Percentiles rank a stretch among this genome's conserved stretches.
Evolutionary conservation across 2,113 vertebrate species (phyloP).

Genomic region (Rousettus leschenaultii): DNA sequence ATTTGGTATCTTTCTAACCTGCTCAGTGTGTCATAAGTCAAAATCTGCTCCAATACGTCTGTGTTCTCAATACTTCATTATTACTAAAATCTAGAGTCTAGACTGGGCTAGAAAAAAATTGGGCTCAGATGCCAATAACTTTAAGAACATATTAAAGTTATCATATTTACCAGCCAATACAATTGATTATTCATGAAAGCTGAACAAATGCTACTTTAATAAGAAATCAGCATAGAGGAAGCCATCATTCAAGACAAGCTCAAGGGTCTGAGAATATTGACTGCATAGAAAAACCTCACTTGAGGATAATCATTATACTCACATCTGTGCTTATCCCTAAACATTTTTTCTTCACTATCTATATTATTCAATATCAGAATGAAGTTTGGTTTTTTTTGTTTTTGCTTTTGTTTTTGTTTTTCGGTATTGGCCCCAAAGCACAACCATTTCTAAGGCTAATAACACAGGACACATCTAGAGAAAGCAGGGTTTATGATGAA

Average conservation of each 20-base stretch:
- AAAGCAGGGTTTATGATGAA: neutral
- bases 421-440: neutral
- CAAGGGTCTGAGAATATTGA: conserved; percentile 10
- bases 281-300: conserved; percentile 17
- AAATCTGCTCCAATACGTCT: neutral
- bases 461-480: neutral
- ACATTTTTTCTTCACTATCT: neutral
- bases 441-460: neutral
- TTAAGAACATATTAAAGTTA: conserved; percentile 14
- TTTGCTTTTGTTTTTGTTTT: neutral
- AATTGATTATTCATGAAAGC: conserved; percentile 41
- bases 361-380: conserved; percentile 27
- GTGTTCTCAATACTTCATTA: neutral
- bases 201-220: conserved; percentile 26
- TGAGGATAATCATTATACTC: neutral
- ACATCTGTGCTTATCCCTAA: neutral
- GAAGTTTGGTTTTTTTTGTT: neutral
- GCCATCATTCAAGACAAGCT: neutral
- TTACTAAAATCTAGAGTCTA: neutral
- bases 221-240: neutral
- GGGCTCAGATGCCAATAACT: neutral
- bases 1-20: neutral
- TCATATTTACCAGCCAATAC: conserved; percentile 36
- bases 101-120: neutral
- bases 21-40: too few relatives aligned